Evolutionary conservation across 2,797 vertebrate species (phyloP).

Genomic region (Xenopus petersii): DNA sequence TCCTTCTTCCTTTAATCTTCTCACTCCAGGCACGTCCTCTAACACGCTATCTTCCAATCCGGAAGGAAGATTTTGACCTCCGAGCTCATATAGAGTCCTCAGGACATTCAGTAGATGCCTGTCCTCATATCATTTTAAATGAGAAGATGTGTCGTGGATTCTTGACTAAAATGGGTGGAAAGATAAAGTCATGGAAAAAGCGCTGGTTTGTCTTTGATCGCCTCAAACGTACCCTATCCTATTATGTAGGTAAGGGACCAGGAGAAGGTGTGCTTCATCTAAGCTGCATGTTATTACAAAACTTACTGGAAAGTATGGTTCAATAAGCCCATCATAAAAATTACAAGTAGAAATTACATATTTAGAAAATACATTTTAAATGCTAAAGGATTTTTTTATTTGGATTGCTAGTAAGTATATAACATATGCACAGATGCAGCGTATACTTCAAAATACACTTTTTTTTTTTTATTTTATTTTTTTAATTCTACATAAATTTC

Average conservation of each 20-base stretch:
- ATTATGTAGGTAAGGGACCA: conserved; percentile 77
- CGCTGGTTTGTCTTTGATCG: conserved; percentile 98
- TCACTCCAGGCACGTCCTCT: conserved; percentile 85
- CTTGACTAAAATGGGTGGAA: conserved; percentile 97
- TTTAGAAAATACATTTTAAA: too few species aligned
- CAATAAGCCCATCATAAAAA: too few species aligned
- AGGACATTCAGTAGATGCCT: conserved; percentile 86
- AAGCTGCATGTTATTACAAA: too few species aligned
- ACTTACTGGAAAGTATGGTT: too few species aligned
- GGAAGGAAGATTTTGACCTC: conserved; percentile 95
- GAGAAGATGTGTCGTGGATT: conserved; percentile 96
- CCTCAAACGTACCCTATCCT: conserved; percentile 90
- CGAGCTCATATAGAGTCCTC: conserved; percentile 90
- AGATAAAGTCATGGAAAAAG: conserved; percentile 98
- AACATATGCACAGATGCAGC: too few species aligned
- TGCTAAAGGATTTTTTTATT: too few species aligned
- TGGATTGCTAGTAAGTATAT: too few species aligned
- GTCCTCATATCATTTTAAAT: conserved; percentile 82
- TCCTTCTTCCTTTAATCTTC: neutral
- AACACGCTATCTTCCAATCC: conserved; percentile 93
- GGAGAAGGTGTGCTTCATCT: neutral
- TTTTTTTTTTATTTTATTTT: too few species aligned
- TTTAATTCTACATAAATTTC: too few species aligned
- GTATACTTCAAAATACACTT: too few species aligned
- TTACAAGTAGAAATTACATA: too few species aligned